phyloP scores from a whole-genome alignment of 2,113 vertebrate genomes.

The Rhadina sibilatrix region DNA sequence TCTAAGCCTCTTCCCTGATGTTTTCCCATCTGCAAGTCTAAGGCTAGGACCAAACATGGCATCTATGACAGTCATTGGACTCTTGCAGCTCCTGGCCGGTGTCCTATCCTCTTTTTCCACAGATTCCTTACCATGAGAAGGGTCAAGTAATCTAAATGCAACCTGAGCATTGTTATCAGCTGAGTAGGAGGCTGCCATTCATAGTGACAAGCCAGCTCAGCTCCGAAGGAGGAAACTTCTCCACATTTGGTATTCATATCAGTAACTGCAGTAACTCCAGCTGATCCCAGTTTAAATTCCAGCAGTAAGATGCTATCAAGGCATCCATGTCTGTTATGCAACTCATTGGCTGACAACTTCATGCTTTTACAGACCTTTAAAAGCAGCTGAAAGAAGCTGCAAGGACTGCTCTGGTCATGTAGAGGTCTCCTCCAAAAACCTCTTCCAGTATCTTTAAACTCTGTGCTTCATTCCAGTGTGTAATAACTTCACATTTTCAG shows the following conservation, averaged over 20 bases:
- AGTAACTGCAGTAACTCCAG: conserved; percentile 16
- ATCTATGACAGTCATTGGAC: background rate
- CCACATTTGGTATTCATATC: conserved; percentile 43
- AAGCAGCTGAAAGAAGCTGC: background rate
- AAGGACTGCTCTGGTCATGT: background rate
- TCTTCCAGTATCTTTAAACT: background rate
- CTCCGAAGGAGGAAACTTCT: background rate
- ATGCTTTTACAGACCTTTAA: background rate
- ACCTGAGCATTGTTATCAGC: background rate
- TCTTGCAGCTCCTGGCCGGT: background rate
- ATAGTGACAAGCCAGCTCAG: background rate
- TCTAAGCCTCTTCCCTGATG: background rate
- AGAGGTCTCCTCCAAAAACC: background rate
- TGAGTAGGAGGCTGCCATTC: conserved; percentile 5
- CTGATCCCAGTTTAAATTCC: conserved; percentile 35
- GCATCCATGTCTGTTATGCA: background rate
- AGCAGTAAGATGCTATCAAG: conserved; percentile 38
- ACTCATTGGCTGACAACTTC: background rate
- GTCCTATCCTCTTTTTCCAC: background rate
- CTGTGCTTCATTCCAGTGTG: background rate
- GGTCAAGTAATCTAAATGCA: background rate
- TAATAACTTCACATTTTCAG: background rate
- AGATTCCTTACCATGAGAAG: background rate
- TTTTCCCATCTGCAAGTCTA: background rate
- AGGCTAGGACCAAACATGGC: background rate